Evolutionary conservation across 64 coral and sea anemone species (phyloP).

Genomic region (Pocillopora damicornis): DNA sequence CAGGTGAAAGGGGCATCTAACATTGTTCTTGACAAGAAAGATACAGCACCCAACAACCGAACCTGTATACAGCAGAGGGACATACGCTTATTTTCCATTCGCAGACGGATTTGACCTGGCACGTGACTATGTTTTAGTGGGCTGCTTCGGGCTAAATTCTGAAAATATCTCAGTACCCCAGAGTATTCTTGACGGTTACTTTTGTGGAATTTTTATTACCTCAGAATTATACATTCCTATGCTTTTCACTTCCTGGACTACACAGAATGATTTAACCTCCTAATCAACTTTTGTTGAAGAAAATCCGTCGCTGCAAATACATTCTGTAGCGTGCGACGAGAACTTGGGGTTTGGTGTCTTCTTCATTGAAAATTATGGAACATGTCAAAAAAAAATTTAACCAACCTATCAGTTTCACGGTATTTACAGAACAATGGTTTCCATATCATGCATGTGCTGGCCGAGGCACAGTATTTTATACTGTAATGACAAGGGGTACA

Average conservation of each 20-base stretch:
- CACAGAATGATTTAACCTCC: not conserved
- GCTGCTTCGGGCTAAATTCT: not conserved
- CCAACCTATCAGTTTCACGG: not conserved
- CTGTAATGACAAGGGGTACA: conserved; percentile 15
- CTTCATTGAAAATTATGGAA: conserved; percentile 3
- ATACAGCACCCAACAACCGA: not conserved
- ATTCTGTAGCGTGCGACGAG: conserved; percentile 21
- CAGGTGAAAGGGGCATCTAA: not conserved
- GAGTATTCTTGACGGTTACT: not conserved
- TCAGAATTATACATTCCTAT: not conserved
- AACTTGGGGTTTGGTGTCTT: conserved; percentile 10
- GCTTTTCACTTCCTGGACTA: not conserved
- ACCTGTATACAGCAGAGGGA: not conserved
- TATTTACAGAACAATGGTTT: not conserved
- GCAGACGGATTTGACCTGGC: not conserved
- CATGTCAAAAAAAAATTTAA: not conserved
- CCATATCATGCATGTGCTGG: not conserved
- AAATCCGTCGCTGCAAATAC: not conserved
- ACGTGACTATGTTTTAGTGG: not conserved
- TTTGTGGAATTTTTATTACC: not conserved
- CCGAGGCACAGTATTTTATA: not conserved
- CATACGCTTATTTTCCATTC: not conserved
- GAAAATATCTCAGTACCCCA: not conserved
- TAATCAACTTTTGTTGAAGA: not conserved
- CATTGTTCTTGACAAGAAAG: not conserved